phyloP scores from a whole-genome alignment of 2,888 invertebrate species.

The Sisyra terminalis region DNA sequence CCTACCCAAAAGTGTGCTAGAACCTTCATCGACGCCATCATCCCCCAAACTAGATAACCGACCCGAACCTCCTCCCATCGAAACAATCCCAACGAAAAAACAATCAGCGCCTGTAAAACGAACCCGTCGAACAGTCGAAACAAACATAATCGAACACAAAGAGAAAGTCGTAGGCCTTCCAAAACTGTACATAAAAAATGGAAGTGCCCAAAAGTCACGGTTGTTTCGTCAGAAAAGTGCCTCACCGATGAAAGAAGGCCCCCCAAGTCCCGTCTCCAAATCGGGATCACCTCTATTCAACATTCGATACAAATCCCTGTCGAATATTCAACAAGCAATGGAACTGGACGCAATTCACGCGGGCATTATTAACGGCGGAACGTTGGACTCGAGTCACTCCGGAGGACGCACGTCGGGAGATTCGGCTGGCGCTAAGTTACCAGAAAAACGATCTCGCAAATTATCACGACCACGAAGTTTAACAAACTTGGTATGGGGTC shows the following conservation, averaged over 20 bases:
- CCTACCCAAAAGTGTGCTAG: slow-evolving; percentile 62
- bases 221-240: slow-evolving; percentile 55
- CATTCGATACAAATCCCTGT: slow-evolving; percentile 52
- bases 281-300: slow-evolving; percentile 63
- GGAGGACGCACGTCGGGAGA: slow-evolving; percentile 77
- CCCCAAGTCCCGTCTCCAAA: slow-evolving; percentile 47
- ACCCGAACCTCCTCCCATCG: slow-evolving; percentile 82
- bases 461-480: slow-evolving; percentile 70
- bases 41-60: slow-evolving; percentile 35
- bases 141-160: slow-evolving; percentile 20
- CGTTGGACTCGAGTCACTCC: slow-evolving; percentile 79
- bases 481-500: slow-evolving; percentile 71
- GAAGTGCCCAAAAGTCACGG: slow-evolving; percentile 44
- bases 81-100: slow-evolving; percentile 78
- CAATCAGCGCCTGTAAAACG: slow-evolving; percentile 51
- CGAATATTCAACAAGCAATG: slow-evolving; percentile 57
- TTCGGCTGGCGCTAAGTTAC: slow-evolving; percentile 57
- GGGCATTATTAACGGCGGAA: slow-evolving; percentile 20
- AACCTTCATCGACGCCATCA: slow-evolving; percentile 32
- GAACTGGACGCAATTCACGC: slow-evolving; percentile 27
- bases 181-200: slow-evolving; percentile 67
- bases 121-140: slow-evolving; percentile 43
- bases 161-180: slow-evolving; percentile 46
- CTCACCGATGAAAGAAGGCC: slow-evolving; percentile 52
- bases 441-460: slow-evolving; percentile 66